Percentiles rank a stretch among this genome's conserved stretches.
These are phyloP conservation scores for Plagodis pulveraria DNA, from an alignment of 2,888 invertebrate genomes.

Conservation along the genomic window DNA sequence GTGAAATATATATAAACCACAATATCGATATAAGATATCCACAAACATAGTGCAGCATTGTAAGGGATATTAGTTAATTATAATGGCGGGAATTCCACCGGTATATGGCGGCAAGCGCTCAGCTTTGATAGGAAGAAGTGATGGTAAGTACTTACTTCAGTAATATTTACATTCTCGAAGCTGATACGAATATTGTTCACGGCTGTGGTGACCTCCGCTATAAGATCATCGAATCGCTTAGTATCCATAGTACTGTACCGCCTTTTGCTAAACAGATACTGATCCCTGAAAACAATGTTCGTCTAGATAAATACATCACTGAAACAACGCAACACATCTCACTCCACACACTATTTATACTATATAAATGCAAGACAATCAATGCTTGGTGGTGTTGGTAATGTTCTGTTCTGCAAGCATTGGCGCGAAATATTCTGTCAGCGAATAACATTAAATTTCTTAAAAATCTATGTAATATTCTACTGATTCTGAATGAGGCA, in stretches of 20 bases:
- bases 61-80: not conserved
- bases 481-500: conserved; percentile 7
- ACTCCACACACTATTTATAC: not conserved
- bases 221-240: conserved; percentile 72
- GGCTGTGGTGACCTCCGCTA: conserved; percentile 77
- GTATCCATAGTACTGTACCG: conserved; percentile 77
- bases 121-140: conserved; percentile 8
- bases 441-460: conserved; percentile 60
- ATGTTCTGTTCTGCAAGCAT: conserved; percentile 16
- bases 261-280: conserved; percentile 3
- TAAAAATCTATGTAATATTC: conserved; percentile 40
- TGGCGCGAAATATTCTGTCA: conserved; percentile 81
- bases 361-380: not conserved
- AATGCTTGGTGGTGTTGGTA: not conserved
- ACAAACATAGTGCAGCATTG: too few species aligned
- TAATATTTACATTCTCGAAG: conserved; percentile 72
- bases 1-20: too few species aligned
- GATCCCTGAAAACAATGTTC: conserved; percentile 27
- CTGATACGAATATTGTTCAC: conserved; percentile 70
- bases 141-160: conserved; percentile 62
- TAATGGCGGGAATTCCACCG: conserved; percentile 26
- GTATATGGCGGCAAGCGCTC: conserved; percentile 10
- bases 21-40: too few species aligned
- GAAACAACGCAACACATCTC: conserved; percentile 9
- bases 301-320: conserved; percentile 22